Conservation (phyloP, 2,888 invertebrate genomes). For the Caenorhabditis sp. region DNA sequence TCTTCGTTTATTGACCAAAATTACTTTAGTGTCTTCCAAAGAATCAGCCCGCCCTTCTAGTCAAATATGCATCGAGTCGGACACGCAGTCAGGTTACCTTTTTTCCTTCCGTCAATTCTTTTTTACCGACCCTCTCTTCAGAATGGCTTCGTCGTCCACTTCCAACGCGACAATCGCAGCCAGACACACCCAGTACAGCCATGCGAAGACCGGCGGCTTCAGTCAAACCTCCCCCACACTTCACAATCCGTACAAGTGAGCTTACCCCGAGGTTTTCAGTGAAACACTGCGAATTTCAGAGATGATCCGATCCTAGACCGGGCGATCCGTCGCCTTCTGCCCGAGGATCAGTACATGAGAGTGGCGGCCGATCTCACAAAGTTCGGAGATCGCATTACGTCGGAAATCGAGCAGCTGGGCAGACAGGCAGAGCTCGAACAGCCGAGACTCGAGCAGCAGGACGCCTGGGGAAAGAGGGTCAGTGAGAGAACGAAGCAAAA, state of each 20-base stretch:
- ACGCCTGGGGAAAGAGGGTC: slow-evolving; percentile 82
- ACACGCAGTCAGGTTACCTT: slow-evolving; percentile 32
- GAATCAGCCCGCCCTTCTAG: slow-evolving; percentile 5
- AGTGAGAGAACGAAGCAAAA: not conserved
- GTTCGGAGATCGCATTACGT: slow-evolving; percentile 81
- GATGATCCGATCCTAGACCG: slow-evolving; percentile 72
- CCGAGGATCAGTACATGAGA: slow-evolving; percentile 59
- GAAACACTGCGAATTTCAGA: slow-evolving; percentile 23
- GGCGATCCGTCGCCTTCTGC: slow-evolving; percentile 61
- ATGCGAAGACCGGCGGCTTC: slow-evolving; percentile 72
- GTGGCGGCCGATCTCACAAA: slow-evolving; percentile 79
- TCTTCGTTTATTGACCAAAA: slow-evolving; percentile 26
- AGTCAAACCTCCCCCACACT: slow-evolving; percentile 67
- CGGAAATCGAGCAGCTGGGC: slow-evolving; percentile 81
- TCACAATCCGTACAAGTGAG: slow-evolving; percentile 69
- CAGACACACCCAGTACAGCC: slow-evolving; percentile 65
- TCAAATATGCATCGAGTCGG: slow-evolving; percentile 40
- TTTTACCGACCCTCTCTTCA: slow-evolving; percentile 1
- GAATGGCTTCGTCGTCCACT: slow-evolving; percentile 47
- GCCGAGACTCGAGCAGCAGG: slow-evolving; percentile 81
- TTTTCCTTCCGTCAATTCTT: not conserved
- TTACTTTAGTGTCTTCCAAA: not conserved
- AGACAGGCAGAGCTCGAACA: slow-evolving; percentile 79
- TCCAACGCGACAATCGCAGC: slow-evolving; percentile 35
- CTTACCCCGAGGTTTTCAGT: not conserved